phyloP scores from a whole-genome alignment of 2,113 vertebrate species.

The Bubo scandiacus region DNA sequence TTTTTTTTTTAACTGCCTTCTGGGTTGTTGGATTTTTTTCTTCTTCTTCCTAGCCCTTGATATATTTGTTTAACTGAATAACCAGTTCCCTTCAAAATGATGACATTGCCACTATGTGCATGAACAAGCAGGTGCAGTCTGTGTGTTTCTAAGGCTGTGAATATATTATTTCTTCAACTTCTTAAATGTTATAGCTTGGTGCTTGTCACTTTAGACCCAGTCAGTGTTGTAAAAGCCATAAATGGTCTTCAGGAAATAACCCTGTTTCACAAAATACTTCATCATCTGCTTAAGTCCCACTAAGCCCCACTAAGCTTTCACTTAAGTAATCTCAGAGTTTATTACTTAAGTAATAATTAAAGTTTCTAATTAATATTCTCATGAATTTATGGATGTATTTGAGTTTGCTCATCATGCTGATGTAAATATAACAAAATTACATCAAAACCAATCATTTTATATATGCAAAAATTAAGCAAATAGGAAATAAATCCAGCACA shows the following conservation, averaged over 20 bases:
- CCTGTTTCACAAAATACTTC: slow-evolving; percentile 10
- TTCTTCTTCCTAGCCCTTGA: background rate
- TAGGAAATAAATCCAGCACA: background rate
- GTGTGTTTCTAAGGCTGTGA: slow-evolving; percentile 13
- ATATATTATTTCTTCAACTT: slow-evolving; percentile 61
- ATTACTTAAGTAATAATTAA: slow-evolving; percentile 23
- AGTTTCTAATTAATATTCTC: background rate
- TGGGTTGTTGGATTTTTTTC: background rate
- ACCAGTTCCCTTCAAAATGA: slow-evolving; percentile 32
- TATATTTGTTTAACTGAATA: slow-evolving; percentile 50
- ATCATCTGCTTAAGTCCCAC: background rate
- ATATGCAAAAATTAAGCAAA: background rate
- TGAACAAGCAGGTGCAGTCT: slow-evolving; percentile 31
- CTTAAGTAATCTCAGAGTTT: slow-evolving; percentile 22
- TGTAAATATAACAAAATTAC: background rate
- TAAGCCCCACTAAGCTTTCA: slow-evolving; percentile 8
- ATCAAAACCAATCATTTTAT: background rate
- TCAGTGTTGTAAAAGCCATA: slow-evolving; percentile 55
- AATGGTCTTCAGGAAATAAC: background rate
- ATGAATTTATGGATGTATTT: background rate
- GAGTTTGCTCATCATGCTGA: background rate
- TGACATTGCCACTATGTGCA: background rate
- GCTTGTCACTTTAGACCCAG: slow-evolving; percentile 61
- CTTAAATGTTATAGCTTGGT: slow-evolving; percentile 29
- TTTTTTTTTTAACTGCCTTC: slow-evolving; percentile 38